Evolutionary conservation across 2,113 vertebrate species (phyloP), one percentile per base, ranked within the genome.

Genomic region (Pitta sordida): DNA sequence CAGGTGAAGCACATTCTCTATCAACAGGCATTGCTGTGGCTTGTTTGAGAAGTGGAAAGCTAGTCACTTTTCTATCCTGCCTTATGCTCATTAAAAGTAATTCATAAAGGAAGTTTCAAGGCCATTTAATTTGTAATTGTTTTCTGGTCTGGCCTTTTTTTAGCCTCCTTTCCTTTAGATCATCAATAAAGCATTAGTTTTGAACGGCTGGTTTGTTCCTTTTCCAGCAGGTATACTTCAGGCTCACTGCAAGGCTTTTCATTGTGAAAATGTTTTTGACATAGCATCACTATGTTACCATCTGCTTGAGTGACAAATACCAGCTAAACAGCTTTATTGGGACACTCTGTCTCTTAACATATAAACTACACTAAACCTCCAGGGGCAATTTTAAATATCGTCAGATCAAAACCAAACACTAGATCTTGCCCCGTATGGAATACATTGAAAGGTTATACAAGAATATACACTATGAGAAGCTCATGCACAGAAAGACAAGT

Each of bases 191-290:
- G 62, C 23, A 56, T 67, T 27, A 84, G 79, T 29, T 60, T 32
- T 81, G 67, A 91, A 84, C 44, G 41, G 34, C 39, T 60, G 83
- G 68, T 73, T 83, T 90, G 69, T 90, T 94, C 52, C 52, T 92
- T 73, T 90, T 94, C 49, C 73, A 93, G 55, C 44, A 96, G 94
- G 67, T 88, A 83, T 51, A 79, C 83, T 92, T 62, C 82, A 96
- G 68, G 86, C 39, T 94, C 58, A 86, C 75, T 55, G 69, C 39
- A 88, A 96, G 63, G 59, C 30, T 96, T 97, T 92, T 93, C 59
- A 96, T 94, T 96, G 90, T 39, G 86, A 94, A 97, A 88, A 73
- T 5, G 10, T 68, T 96, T 95, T 56, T 93, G 83, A 87, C 41
- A 79, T 52, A 86, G 85, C 32, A 83, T 32, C 73, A 30, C 60